These are phyloP conservation scores for Hecatera dysodea DNA, from an alignment of 2,888 invertebrate genomes.

Conservation along the genomic window DNA sequence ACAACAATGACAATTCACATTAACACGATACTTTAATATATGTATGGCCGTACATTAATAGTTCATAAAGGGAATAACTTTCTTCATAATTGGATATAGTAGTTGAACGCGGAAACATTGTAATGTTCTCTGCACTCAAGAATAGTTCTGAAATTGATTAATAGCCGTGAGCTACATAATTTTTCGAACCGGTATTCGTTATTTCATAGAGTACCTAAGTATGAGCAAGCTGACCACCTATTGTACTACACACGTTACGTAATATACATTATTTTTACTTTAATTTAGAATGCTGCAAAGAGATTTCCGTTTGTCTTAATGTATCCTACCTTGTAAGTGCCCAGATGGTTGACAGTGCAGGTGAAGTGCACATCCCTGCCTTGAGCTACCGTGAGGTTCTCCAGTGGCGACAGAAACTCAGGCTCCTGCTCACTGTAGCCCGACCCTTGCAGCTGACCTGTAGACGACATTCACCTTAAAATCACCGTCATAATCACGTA, in stretches of 20 bases:
- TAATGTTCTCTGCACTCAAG: background rate
- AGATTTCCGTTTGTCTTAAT: background rate
- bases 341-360: constrained; percentile 97
- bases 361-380: constrained; percentile 97
- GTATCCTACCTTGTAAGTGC: constrained; percentile 93
- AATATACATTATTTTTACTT: background rate
- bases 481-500: constrained; percentile 9
- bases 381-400: constrained; percentile 96
- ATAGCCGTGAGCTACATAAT: background rate
- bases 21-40: constrained; percentile 36
- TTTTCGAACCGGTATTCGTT: background rate
- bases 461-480: constrained; percentile 35
- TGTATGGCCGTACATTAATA: constrained; percentile 20
- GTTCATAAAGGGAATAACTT: constrained; percentile 19
- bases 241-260: background rate
- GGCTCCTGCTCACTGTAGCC: constrained; percentile 91
- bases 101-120: background rate
- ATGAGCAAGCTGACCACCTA: background rate
- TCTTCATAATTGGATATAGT: constrained; percentile 18
- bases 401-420: constrained; percentile 95
- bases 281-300: background rate
- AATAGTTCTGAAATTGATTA: background rate
- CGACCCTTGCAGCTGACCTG: constrained; percentile 87
- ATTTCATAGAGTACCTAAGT: background rate
- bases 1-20: constrained; percentile 51